A percentile compares a stretch with the other conserved stretches of the same genome.
phyloP scores from a whole-genome alignment of 2,888 invertebrate species.

The Philonicus albiceps region DNA sequence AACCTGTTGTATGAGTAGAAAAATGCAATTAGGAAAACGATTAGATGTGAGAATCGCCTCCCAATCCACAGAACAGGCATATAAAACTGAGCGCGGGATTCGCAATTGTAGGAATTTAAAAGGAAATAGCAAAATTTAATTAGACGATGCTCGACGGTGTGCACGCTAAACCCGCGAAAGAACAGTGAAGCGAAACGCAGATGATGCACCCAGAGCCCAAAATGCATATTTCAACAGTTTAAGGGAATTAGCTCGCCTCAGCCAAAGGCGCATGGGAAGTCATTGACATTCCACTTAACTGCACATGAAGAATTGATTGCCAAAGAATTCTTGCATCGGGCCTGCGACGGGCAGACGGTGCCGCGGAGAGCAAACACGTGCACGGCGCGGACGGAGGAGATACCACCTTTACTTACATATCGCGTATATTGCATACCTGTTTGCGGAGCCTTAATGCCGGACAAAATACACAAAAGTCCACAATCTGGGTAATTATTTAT shows the following conservation, averaged over 20 bases:
- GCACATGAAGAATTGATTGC: conserved; percentile 47
- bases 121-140: not conserved
- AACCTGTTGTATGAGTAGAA: not conserved
- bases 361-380: not conserved
- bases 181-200: not conserved
- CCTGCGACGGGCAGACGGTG: conserved; percentile 3
- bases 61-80: not conserved
- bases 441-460: not conserved
- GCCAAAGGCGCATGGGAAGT: conserved; percentile 26
- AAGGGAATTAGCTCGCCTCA: not conserved
- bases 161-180: not conserved
- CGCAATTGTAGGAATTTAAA: not conserved
- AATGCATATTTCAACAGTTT: conserved; percentile 16
- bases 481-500: conserved; percentile 39
- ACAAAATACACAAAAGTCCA: conserved; percentile 26
- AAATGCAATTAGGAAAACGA: not conserved
- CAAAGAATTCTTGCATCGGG: conserved; percentile 41
- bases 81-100: not conserved
- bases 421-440: not conserved
- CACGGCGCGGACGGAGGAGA: not conserved
- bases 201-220: not conserved
- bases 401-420: not conserved
- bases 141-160: not conserved
- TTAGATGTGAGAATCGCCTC: not conserved
- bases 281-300: conserved; percentile 48